Conservation (phyloP, 2,113 vertebrate genomes). For the Kryptolebias marmoratus region DNA sequence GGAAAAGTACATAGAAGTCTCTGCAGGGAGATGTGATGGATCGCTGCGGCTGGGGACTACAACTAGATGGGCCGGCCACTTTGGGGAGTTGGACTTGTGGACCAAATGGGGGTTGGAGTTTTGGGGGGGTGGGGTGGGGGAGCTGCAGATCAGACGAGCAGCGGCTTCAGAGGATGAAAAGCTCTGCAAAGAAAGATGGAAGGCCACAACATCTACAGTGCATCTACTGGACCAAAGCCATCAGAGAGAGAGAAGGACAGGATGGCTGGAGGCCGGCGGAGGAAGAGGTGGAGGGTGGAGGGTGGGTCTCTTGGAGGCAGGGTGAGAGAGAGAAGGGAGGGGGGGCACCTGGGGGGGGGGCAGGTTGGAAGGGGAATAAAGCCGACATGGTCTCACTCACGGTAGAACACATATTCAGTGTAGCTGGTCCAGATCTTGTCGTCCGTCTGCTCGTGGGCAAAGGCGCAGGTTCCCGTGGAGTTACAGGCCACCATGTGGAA, state of each 20-base stretch:
- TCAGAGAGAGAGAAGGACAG: slow-evolving; percentile 51
- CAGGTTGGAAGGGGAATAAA: slow-evolving; percentile 43
- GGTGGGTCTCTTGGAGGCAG: slow-evolving; percentile 54
- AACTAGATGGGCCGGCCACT: slow-evolving; percentile 39
- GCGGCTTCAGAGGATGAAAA: slow-evolving; percentile 46
- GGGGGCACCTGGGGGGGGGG: slow-evolving; percentile 41
- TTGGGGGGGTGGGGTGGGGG: slow-evolving; percentile 8
- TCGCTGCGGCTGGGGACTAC: slow-evolving; percentile 50
- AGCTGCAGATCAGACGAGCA: slow-evolving; percentile 38
- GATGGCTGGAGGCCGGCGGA: slow-evolving; percentile 54
- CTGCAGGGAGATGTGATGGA: slow-evolving; percentile 48
- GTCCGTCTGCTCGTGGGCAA: slow-evolving; percentile 92
- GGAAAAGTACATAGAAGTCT: slow-evolving; percentile 54
- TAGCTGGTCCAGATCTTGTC: slow-evolving; percentile 99
- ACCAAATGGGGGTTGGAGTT: slow-evolving; percentile 2
- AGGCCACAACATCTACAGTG: slow-evolving; percentile 64
- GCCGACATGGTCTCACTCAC: slow-evolving; percentile 87
- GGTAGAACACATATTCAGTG: slow-evolving; percentile 98
- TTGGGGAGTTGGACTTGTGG: slow-evolving; percentile 47
- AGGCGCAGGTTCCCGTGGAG: slow-evolving; percentile 92
- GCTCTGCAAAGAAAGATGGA: slow-evolving; percentile 59
- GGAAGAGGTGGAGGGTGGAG: not conserved
- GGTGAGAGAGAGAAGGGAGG: slow-evolving; percentile 14
- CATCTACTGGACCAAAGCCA: slow-evolving; percentile 69
- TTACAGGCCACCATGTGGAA: slow-evolving; percentile 98